Evolutionary conservation across 2,113 vertebrate genomes (phyloP).

Genomic region (Hiodon tergisus): DNA sequence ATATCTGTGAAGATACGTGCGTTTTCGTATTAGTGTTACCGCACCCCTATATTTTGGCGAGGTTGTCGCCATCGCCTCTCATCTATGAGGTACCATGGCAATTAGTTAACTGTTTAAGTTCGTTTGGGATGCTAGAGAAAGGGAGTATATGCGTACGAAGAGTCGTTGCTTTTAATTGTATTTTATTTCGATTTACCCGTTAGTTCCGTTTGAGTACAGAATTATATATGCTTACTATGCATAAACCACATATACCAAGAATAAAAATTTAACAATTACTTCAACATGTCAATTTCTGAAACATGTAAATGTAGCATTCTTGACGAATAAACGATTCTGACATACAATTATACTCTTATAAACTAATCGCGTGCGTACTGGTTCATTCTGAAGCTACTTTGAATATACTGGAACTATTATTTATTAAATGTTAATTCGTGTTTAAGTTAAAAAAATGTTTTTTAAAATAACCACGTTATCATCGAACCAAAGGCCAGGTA

Average conservation of each 20-base stretch:
- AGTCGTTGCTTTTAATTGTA: background rate
- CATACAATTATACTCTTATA: background rate
- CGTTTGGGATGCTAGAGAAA: background rate
- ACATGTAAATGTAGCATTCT: background rate
- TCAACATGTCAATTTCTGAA: too few species aligned
- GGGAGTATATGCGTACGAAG: background rate
- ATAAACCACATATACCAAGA: too few species aligned
- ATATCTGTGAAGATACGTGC: background rate
- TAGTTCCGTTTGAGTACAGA: background rate
- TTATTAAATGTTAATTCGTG: too few species aligned
- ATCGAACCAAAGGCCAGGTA: too few species aligned
- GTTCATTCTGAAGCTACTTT: background rate
- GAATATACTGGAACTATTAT: background rate
- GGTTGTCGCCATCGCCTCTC: conserved; percentile 29
- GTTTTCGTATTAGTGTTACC: background rate
- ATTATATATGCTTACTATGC: background rate
- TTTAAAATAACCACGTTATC: too few species aligned
- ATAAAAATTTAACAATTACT: too few species aligned
- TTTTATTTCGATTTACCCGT: background rate
- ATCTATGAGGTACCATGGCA: conserved; percentile 36
- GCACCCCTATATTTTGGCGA: conserved; percentile 29
- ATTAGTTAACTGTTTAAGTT: conserved; percentile 43
- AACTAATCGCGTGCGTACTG: background rate
- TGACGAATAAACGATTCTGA: too few species aligned
- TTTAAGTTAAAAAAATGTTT: too few species aligned